These are phyloP conservation scores for Ethmia dodecea DNA, from an alignment of 2,888 invertebrate species.

Conservation along the genomic window DNA sequence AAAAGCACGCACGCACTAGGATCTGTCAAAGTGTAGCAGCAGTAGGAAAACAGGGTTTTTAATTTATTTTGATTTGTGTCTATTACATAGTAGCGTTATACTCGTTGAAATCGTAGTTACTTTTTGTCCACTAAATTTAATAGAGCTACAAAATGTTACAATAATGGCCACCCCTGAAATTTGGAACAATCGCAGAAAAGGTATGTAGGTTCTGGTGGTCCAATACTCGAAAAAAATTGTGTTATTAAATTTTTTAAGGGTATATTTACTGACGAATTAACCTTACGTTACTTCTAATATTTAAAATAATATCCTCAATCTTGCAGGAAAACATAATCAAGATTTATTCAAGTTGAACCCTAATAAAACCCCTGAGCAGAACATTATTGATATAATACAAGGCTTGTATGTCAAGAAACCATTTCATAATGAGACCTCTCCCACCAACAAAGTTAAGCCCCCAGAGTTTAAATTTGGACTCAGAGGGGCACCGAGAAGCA, in stretches of 20 bases:
- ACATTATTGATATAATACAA: constrained; percentile 80
- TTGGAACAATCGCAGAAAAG: constrained; percentile 70
- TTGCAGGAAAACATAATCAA: constrained; percentile 77
- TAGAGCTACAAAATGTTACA: constrained; percentile 33
- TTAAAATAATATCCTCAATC: constrained; percentile 6
- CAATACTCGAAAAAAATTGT: too few relatives aligned
- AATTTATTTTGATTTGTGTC: constrained; percentile 33
- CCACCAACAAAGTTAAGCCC: constrained; percentile 51
- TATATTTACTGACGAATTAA: background rate
- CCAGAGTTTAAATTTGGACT: constrained; percentile 75
- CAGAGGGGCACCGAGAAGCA: constrained; percentile 78
- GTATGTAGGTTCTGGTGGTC: constrained; percentile 46
- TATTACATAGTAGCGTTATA: constrained; percentile 13
- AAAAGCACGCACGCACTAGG: constrained; percentile 15
- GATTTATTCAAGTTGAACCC: constrained; percentile 81
- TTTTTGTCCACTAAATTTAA: constrained; percentile 15
- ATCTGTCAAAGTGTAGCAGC: constrained; percentile 23
- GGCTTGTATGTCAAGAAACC: constrained; percentile 73
- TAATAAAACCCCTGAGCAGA: constrained; percentile 78
- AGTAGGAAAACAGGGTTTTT: constrained; percentile 44
- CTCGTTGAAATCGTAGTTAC: constrained; percentile 11
- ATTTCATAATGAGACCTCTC: constrained; percentile 57
- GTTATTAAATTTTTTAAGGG: too few relatives aligned
- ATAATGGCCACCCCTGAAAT: constrained; percentile 70
- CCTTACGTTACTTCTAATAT: background rate